Percentiles rank a stretch among this genome's conserved stretches.
These are phyloP conservation scores for Aplochiton taeniatus DNA, from an alignment of 2,797 vertebrate genomes.

Conservation along the genomic window DNA sequence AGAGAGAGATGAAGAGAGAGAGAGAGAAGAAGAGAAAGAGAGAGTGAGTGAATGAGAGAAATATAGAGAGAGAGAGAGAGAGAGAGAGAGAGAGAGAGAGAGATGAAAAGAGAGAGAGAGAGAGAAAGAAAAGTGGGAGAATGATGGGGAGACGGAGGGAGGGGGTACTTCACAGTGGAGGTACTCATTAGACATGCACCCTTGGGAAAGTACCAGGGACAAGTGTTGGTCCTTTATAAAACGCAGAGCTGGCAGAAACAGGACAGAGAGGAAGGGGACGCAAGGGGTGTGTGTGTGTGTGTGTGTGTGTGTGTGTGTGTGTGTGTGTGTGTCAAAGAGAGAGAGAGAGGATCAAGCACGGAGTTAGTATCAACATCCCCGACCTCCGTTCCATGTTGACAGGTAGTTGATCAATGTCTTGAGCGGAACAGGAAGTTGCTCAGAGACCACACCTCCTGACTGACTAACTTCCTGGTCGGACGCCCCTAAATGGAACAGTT, in stretches of 20 bases:
- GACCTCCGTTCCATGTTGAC: no score
- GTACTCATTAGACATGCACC: slow-evolving; percentile 50
- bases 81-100: slow-evolving; percentile 29
- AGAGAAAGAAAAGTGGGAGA: slow-evolving; percentile 21
- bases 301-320: not conserved
- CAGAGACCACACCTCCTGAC: no score
- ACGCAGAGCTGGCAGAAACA: slow-evolving; percentile 57
- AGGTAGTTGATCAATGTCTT: no score
- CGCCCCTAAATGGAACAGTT: no score
- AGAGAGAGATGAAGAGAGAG: slow-evolving; percentile 1
- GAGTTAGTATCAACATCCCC: no score
- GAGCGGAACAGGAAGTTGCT: no score
- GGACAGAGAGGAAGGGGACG: slow-evolving; percentile 32
- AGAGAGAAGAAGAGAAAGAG: no score
- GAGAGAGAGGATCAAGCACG: no score
- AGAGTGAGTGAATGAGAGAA: no score
- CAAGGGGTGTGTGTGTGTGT: not conserved
- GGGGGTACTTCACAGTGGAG: slow-evolving; percentile 39
- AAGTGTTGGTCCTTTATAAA: slow-evolving; percentile 61
- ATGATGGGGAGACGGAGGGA: not conserved
- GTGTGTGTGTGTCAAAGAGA: not conserved
- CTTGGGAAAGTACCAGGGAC: slow-evolving; percentile 53
- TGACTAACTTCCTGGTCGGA: no score
- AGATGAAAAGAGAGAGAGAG: slow-evolving; percentile 29
- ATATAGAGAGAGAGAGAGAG: not conserved